Evolutionary conservation across 2,888 invertebrate species (phyloP).

Genomic region (Dugesia japonica): DNA sequence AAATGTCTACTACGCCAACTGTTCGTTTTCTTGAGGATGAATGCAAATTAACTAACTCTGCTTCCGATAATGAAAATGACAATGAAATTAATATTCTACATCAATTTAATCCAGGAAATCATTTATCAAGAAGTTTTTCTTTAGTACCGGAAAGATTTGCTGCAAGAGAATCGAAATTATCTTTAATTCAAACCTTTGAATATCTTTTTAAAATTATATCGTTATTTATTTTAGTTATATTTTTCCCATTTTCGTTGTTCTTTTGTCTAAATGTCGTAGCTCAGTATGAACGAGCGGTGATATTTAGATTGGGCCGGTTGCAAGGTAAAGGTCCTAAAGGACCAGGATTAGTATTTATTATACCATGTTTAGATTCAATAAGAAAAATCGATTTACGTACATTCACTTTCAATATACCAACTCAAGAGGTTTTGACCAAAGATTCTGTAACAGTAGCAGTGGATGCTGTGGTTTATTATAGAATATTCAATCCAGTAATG

Average conservation of each 20-base stretch:
- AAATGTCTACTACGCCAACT: background rate
- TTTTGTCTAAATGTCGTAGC: constrained; percentile 39
- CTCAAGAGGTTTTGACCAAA: constrained; percentile 43
- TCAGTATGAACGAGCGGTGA: constrained; percentile 42
- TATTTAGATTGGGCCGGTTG: constrained; percentile 41
- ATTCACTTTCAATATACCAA: constrained; percentile 41
- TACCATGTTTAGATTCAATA: constrained; percentile 40
- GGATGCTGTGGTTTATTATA: constrained; percentile 45
- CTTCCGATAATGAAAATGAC: background rate
- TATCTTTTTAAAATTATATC: background rate
- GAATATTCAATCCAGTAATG: constrained; percentile 44
- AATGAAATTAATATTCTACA: background rate
- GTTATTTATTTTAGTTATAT: constrained; percentile 35
- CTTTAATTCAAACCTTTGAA: background rate
- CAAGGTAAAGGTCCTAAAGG: constrained; percentile 37
- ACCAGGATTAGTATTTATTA: constrained; percentile 39
- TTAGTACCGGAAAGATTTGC: constrained; percentile 30
- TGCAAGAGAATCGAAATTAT: background rate
- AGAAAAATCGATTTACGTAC: constrained; percentile 36
- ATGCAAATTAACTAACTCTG: background rate
- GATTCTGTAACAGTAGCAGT: constrained; percentile 45
- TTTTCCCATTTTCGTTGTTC: constrained; percentile 41
- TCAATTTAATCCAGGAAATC: background rate
- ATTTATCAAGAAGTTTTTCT: constrained; percentile 26
- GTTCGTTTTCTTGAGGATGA: background rate